Conservation (phyloP, 2,797 vertebrate species). For the Sebastes elongatus region DNA sequence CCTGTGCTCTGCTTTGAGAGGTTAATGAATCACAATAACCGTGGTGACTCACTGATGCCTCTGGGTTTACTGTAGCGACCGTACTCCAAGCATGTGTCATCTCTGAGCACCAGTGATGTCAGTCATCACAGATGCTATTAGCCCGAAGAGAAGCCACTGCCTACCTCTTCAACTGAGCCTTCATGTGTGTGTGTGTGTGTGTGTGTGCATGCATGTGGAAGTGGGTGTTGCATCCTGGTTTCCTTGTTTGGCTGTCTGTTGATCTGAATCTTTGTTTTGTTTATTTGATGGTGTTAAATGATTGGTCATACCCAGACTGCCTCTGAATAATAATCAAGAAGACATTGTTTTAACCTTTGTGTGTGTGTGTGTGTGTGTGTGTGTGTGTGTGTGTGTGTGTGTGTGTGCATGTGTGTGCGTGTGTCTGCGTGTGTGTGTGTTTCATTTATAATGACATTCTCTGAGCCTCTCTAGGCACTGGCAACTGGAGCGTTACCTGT, state of each 20-base stretch:
- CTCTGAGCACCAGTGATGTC: constrained; percentile 32
- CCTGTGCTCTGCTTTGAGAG: constrained; percentile 6
- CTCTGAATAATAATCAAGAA: constrained; percentile 33
- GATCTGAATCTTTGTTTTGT: constrained; percentile 38
- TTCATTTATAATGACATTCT: background rate
- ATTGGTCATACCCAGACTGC: constrained; percentile 26
- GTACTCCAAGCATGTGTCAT: constrained; percentile 38
- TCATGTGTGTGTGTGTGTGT: background rate
- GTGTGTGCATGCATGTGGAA: background rate
- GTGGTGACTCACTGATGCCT: constrained; percentile 24
- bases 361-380: background rate
- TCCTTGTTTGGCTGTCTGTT: constrained; percentile 9
- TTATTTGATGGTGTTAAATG: constrained; percentile 49
- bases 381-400: background rate
- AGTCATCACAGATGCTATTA: constrained; percentile 38
- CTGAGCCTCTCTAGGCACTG: background rate
- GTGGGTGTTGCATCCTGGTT: background rate
- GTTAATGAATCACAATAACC: constrained; percentile 40
- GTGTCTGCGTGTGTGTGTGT: background rate
- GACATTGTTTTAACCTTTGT: background rate
- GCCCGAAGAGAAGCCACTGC: constrained; percentile 14
- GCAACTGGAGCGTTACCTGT: background rate
- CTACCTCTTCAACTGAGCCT: background rate
- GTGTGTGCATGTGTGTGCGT: background rate
- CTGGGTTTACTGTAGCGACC: constrained; percentile 27